Conservation (phyloP, 2,113 vertebrate species). For the Plecotus auritus region DNA sequence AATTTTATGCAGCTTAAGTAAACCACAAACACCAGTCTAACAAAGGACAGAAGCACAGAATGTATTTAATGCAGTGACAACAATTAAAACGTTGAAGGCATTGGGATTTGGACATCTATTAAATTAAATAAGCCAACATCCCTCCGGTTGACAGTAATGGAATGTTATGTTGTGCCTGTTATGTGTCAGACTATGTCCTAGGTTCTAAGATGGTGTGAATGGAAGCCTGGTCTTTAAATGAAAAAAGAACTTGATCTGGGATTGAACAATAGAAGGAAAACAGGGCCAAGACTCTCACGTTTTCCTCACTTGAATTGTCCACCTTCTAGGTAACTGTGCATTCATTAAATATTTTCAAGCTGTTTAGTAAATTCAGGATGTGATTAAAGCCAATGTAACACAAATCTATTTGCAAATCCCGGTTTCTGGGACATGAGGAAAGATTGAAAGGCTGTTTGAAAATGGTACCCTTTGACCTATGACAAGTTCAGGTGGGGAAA, state of each 20-base stretch:
- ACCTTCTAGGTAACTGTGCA: conserved; percentile 20
- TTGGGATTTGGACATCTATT: not conserved
- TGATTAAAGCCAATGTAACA: conserved; percentile 44
- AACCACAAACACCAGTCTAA: not conserved
- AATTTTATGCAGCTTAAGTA: not conserved
- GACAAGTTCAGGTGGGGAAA: conserved; percentile 38
- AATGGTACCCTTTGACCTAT: conserved; percentile 64
- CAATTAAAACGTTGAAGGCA: not conserved
- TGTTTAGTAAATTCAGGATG: not conserved
- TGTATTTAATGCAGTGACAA: not conserved
- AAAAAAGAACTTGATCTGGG: not conserved
- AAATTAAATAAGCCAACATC: not conserved
- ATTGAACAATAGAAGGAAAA: not conserved
- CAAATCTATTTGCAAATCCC: conserved; percentile 34
- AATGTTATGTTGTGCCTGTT: not conserved
- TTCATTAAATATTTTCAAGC: conserved; percentile 9
- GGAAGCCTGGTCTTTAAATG: not conserved
- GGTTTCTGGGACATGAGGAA: conserved; percentile 40
- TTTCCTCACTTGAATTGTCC: conserved; percentile 3
- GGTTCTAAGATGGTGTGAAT: not conserved
- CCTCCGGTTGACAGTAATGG: not conserved
- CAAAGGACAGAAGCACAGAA: not conserved
- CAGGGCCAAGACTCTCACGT: not conserved
- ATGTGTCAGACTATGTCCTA: not conserved
- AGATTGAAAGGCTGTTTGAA: conserved; percentile 41